Conservation (phyloP, 2,888 invertebrate genomes). For the Entomobrya proxima region DNA sequence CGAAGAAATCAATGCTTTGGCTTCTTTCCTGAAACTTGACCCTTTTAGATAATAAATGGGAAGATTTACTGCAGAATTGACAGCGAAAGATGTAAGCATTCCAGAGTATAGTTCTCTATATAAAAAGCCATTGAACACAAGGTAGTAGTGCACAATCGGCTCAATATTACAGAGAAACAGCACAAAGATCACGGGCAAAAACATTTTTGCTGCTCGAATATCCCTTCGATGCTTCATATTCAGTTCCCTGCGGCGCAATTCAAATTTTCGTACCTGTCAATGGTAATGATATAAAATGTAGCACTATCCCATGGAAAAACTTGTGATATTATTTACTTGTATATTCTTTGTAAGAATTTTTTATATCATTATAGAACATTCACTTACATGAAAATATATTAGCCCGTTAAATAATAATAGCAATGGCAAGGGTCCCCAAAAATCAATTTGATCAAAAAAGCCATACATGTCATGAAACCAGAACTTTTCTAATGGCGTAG, state of each 20-base stretch:
- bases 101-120: slow-evolving; percentile 15
- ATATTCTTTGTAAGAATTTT: too few relatives aligned
- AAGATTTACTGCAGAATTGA: slow-evolving; percentile 26
- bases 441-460: slow-evolving; percentile 9
- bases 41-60: slow-evolving; percentile 29
- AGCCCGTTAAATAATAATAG: slow-evolving; percentile 24
- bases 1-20: not conserved
- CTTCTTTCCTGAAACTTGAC: not conserved
- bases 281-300: too few relatives aligned
- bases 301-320: too few relatives aligned
- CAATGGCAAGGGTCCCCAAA: slow-evolving; percentile 30
- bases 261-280: not conserved
- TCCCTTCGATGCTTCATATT: slow-evolving; percentile 23
- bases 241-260: slow-evolving; percentile 13
- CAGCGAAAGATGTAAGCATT: not conserved
- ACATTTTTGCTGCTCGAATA: slow-evolving; percentile 35
- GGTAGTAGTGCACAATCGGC: not conserved
- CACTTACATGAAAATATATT: slow-evolving; percentile 8
- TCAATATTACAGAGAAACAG: slow-evolving; percentile 35
- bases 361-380: too few relatives aligned
- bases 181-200: slow-evolving; percentile 26
- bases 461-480: slow-evolving; percentile 7
- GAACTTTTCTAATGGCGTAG: not conserved
- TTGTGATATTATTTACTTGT: too few relatives aligned
- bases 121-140: not conserved